These are phyloP conservation scores for Tachyglossus aculeatus DNA, from an alignment of 2,797 vertebrate genomes.

Conservation along the genomic window DNA sequence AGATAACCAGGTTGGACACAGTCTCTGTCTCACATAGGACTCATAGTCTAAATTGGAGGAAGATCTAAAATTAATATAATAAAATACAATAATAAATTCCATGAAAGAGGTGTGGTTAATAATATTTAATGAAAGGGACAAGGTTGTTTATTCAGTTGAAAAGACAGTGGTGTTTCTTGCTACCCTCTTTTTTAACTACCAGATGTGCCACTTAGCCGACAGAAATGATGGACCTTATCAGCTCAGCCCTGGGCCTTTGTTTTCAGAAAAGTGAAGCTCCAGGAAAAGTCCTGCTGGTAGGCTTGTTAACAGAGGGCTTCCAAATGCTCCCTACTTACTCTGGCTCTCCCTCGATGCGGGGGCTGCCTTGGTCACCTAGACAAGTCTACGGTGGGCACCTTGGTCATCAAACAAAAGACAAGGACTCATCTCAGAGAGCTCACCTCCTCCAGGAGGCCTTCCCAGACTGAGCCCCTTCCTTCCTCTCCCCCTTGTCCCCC, in stretches of 20 bases:
- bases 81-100: slow-evolving; percentile 43
- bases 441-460: too few relatives aligned
- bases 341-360: not conserved
- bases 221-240: slow-evolving; percentile 19
- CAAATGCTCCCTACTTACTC: rapidly evolving
- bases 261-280: slow-evolving; percentile 47
- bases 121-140: slow-evolving; percentile 43
- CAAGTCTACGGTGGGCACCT: too few relatives aligned
- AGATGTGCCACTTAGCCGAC: slow-evolving; percentile 39
- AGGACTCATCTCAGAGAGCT: too few relatives aligned
- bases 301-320: not conserved
- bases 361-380: too few relatives aligned
- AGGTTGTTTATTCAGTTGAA: slow-evolving; percentile 45
- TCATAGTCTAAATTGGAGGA: too few relatives aligned
- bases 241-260: slow-evolving; percentile 37
- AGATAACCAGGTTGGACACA: too few relatives aligned
- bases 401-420: too few relatives aligned
- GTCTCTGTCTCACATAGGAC: too few relatives aligned
- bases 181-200: slow-evolving; percentile 16
- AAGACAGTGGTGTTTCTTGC: slow-evolving; percentile 24
- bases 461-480: too few relatives aligned
- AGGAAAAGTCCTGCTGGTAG: too few relatives aligned
- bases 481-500: too few relatives aligned
- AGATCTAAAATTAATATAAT: slow-evolving; percentile 54
- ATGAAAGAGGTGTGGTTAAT: slow-evolving; percentile 28